phyloP scores from a whole-genome alignment of 2,113 vertebrate genomes.

The Pachyramphus minor region DNA sequence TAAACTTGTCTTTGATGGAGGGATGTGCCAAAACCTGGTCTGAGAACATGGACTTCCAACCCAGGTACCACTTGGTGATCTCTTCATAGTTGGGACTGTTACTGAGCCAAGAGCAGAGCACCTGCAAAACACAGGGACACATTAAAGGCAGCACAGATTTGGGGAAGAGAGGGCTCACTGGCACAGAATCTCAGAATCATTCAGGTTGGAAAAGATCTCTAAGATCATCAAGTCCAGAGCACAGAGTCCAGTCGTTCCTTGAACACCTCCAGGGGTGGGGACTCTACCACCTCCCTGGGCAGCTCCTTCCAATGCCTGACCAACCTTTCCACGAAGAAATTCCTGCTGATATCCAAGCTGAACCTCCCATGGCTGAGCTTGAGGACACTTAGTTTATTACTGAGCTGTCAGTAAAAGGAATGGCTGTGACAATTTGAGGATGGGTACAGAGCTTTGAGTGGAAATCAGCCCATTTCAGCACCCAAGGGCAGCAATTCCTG shows the following conservation, averaged over 20 bases:
- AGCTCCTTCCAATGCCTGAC: neutral
- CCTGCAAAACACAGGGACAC: slow-evolving; percentile 70
- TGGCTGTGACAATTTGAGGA: neutral
- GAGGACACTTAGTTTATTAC: neutral
- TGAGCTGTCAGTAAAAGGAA: neutral
- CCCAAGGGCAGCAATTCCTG: neutral
- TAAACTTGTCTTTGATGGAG: slow-evolving; percentile 94
- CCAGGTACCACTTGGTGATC: slow-evolving; percentile 98
- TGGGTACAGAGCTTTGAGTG: rapidly evolving
- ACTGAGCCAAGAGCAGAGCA: slow-evolving; percentile 96
- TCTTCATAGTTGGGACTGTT: slow-evolving; percentile 98
- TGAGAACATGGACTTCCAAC: slow-evolving; percentile 97
- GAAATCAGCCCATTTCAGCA: neutral
- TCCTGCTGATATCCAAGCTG: neutral
- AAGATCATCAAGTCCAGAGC: rapidly evolving
- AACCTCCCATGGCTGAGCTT: neutral
- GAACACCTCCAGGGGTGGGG: neutral
- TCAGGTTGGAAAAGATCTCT: neutral
- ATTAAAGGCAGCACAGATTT: neutral
- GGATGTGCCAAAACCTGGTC: slow-evolving; percentile 89
- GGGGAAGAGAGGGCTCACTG: neutral
- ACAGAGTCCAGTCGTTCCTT: rapidly evolving
- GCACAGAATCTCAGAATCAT: neutral
- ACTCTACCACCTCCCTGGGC: neutral
- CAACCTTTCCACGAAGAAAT: neutral